Evolutionary conservation across 1,140 invertebrate genomes (phyloP).

Genomic region (Holotrichia oblita): DNA sequence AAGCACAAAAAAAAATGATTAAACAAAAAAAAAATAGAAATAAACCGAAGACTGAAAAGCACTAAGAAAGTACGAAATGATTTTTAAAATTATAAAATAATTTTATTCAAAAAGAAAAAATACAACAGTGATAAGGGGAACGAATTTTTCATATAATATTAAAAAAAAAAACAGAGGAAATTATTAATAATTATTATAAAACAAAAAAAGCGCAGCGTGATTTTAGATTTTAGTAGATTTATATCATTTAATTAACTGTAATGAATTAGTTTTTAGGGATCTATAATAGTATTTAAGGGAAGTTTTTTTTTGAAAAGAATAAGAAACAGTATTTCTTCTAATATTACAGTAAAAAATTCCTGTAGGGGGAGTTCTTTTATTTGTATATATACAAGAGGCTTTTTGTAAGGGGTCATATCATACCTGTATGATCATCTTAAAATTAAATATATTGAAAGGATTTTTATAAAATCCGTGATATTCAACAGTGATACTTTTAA

Average conservation of each 20-base stretch:
- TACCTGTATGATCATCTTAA: not conserved
- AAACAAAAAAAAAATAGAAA: not conserved
- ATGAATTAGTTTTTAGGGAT: no score
- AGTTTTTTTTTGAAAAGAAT: no score
- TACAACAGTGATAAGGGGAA: no score
- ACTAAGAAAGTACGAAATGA: not conserved
- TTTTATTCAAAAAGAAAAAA: not conserved
- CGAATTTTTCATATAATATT: no score
- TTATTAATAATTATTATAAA: not conserved
- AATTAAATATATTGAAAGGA: constrained; percentile 17
- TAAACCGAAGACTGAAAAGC: not conserved
- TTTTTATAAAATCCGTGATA: constrained; percentile 43
- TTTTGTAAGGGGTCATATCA: no score
- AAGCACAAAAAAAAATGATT: not conserved
- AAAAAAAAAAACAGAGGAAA: not conserved
- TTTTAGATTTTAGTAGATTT: constrained; percentile 24
- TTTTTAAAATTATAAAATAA: not conserved
- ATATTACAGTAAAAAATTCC: no score
- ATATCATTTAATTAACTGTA: not conserved
- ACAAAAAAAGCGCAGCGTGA: constrained; percentile 37
- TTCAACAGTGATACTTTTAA: constrained; percentile 29
- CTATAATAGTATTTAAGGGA: no score
- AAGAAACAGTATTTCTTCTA: no score
- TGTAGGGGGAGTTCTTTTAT: no score
- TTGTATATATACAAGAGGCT: no score